These are phyloP conservation scores for Bombus pascuorum DNA, from an alignment of 1,140 invertebrate genomes.

Conservation along the genomic window DNA sequence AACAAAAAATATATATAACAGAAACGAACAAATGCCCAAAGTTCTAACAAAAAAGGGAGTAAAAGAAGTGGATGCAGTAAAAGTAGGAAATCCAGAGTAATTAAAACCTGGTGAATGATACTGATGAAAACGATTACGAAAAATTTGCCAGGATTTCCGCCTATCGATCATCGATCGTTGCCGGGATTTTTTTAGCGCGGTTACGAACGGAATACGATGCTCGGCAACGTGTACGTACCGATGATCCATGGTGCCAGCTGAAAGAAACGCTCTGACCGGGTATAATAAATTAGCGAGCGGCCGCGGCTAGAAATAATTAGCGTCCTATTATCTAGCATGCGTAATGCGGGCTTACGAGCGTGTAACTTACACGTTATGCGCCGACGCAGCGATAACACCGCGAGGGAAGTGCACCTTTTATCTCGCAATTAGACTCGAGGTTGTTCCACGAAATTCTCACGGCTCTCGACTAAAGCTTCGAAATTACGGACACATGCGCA, in stretches of 20 bases:
- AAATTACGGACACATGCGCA: not conserved
- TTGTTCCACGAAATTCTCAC: conserved; percentile 22
- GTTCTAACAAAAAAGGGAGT: too few relatives aligned
- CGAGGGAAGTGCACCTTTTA: conserved; percentile 19
- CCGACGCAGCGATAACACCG: not conserved
- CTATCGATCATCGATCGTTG: too few relatives aligned
- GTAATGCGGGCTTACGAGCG: conserved; percentile 37
- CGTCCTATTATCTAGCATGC: conserved; percentile 45
- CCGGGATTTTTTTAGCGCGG: too few relatives aligned
- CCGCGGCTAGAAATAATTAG: conserved; percentile 31
- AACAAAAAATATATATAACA: too few relatives aligned
- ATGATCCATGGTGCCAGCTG: conserved; percentile 1
- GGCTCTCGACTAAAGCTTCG: not conserved
- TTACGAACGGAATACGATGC: too few relatives aligned
- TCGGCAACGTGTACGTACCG: too few relatives aligned
- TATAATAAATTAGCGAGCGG: conserved; percentile 22
- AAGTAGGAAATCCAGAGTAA: too few relatives aligned
- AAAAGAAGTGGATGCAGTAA: too few relatives aligned
- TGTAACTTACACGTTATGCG: conserved; percentile 33
- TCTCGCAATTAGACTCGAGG: conserved; percentile 26
- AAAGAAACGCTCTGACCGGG: not conserved
- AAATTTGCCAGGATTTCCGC: too few relatives aligned
- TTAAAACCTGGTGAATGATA: too few relatives aligned
- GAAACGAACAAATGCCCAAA: too few relatives aligned
- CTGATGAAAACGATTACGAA: too few relatives aligned